Evolutionary conservation across 1,140 invertebrate species (phyloP).

Genomic region (Anthonomus grandis): DNA sequence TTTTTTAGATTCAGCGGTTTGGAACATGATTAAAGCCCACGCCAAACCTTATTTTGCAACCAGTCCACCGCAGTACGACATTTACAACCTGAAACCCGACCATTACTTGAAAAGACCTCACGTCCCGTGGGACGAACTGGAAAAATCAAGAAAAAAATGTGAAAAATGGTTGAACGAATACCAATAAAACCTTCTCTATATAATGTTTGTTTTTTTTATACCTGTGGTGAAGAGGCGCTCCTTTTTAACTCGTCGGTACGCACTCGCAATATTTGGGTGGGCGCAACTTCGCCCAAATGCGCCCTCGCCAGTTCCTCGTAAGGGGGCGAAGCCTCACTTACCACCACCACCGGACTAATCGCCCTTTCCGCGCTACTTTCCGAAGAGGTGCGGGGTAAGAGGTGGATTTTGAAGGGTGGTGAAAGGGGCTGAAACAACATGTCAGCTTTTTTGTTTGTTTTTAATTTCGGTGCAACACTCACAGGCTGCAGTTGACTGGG

Average conservation of each 20-base stretch:
- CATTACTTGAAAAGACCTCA: slow-evolving; percentile 35
- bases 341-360: slow-evolving; percentile 46
- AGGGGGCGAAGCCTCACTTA: slow-evolving; percentile 33
- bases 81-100: slow-evolving; percentile 22
- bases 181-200: background rate
- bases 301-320: slow-evolving; percentile 36
- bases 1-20: slow-evolving; percentile 33
- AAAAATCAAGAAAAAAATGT: slow-evolving; percentile 39
- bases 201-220: slow-evolving; percentile 26
- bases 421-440: slow-evolving; percentile 27
- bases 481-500: slow-evolving; percentile 52
- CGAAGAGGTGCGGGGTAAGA: slow-evolving; percentile 19
- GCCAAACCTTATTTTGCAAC: slow-evolving; percentile 28
- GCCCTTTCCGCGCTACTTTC: slow-evolving; percentile 34
- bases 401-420: slow-evolving; percentile 33
- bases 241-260: slow-evolving; percentile 55
- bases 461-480: slow-evolving; percentile 15
- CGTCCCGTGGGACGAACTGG: slow-evolving; percentile 31
- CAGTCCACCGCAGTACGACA: slow-evolving; percentile 36
- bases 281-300: slow-evolving; percentile 39
- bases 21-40: slow-evolving; percentile 37
- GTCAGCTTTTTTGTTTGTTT: background rate
- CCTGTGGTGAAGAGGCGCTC: slow-evolving; percentile 58
- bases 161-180: slow-evolving; percentile 33
- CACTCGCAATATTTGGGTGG: slow-evolving; percentile 48